Evolutionary conservation across 2,797 vertebrate species (phyloP), one percentile per base, ranked within the genome.

Genomic region (Microchirus variegatus): DNA sequence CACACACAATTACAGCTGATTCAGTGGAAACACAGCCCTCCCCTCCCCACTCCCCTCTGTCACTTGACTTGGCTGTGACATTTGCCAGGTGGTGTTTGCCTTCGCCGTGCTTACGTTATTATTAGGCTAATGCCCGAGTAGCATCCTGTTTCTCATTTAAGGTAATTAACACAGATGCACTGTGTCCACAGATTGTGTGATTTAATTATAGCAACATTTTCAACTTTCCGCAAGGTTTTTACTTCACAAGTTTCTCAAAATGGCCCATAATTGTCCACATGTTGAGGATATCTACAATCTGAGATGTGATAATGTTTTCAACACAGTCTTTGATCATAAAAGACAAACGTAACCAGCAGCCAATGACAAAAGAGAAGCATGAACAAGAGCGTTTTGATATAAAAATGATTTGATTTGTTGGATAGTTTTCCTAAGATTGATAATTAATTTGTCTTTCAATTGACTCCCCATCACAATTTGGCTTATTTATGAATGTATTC

Each of bases 1-100:
- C 89, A 89, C 62, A 75, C 59, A 63, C 84, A 90, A 91, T 93
- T 92, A 90, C 53, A 10, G 63, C 78, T 78, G 78, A 88, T 89
- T 92, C 78, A 85, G 59, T 67, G 80, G 77, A 89, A 90, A 89
- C 83, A 84, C 4, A 18, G 62, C 53, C 61, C 77, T 74, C 69
- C 75, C 75, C 81, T n/a, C n/a, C n/a, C n/a, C n/a, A n/a, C n/a
- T n/a, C 70, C 75, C 77, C 80, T 79, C 67, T 69, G 76, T 80
- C 85, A 77, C 73, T 87, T 87, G 83, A 91, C 89, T 88, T 49
- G 57, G 43, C 56, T 70, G 65, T 90, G 90, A 90, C 88, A 91
- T 92, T 91, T 87, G 78, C 88, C 91, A 91, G 88, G 81, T 88
- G 89, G 78, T 65, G 70, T 87, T 82, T 84, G 75, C 75, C 63